Conservation (phyloP, 2,888 invertebrate species). For the Napeogenes sylphis region DNA sequence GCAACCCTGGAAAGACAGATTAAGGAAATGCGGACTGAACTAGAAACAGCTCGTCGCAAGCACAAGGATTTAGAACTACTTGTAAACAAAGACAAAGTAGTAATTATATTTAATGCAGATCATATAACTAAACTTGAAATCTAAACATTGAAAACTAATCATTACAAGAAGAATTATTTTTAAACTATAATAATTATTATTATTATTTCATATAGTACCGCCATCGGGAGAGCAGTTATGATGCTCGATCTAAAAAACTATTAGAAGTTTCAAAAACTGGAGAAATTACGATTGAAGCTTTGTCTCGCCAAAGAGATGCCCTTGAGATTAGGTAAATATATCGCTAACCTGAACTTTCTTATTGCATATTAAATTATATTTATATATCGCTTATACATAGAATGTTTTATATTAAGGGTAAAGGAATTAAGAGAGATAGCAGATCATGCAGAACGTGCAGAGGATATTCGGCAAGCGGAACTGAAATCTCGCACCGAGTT, state of each 20-base stretch:
- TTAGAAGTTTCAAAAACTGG: constrained; percentile 65
- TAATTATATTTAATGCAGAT: constrained; percentile 6
- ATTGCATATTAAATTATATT: neutral
- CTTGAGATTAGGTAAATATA: constrained; percentile 57
- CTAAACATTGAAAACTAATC: neutral
- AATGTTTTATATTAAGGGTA: constrained; percentile 43
- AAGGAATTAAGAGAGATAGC: constrained; percentile 61
- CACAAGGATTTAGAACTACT: constrained; percentile 67
- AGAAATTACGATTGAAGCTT: constrained; percentile 60
- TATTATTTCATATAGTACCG: constrained; percentile 50
- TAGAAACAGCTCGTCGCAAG: constrained; percentile 55
- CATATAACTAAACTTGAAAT: neutral
- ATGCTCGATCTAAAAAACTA: constrained; percentile 61
- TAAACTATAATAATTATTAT: neutral
- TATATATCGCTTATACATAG: neutral
- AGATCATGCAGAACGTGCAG: constrained; percentile 44
- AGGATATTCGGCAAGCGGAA: constrained; percentile 41
- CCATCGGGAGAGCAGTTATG: constrained; percentile 59
- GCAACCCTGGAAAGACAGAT: constrained; percentile 59
- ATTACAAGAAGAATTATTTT: neutral
- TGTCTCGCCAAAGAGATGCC: constrained; percentile 65
- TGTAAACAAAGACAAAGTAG: constrained; percentile 41
- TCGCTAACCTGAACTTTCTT: neutral
- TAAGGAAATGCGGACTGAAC: constrained; percentile 54
- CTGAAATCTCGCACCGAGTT: constrained; percentile 43